Percentiles rank a stretch among this genome's conserved stretches.
phyloP scores from a whole-genome alignment of 2,113 vertebrate genomes.

The Anguilla japonica region DNA sequence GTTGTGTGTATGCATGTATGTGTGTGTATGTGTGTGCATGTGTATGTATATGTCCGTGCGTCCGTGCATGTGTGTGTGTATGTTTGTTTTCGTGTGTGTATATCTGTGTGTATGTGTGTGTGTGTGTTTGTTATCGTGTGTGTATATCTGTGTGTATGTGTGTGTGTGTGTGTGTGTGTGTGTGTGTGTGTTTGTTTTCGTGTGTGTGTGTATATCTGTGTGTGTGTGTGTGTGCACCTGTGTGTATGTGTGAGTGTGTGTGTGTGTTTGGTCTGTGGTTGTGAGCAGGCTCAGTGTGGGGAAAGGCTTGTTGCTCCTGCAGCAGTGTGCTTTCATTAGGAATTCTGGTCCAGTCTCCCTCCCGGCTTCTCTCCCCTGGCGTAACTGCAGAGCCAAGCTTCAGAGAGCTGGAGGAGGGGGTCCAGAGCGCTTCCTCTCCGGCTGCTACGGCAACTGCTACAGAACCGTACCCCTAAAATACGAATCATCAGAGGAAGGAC shows the following conservation, averaged over 20 bases:
- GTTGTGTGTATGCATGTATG: not conserved
- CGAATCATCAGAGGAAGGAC: not conserved
- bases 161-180: too few species aligned
- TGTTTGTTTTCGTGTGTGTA: too few species aligned
- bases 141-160: too few species aligned
- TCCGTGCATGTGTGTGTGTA: not conserved
- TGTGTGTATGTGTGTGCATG: not conserved
- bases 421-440: too few species aligned
- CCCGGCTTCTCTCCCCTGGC: not conserved
- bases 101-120: too few species aligned
- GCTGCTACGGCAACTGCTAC: not conserved
- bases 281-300: not conserved
- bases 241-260: too few species aligned
- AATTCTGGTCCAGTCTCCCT: not conserved
- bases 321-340: conserved; percentile 9
- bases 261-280: too few species aligned
- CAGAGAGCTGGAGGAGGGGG: not conserved
- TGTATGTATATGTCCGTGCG: not conserved
- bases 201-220: too few species aligned
- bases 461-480: not conserved
- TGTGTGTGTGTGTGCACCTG: too few species aligned
- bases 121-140: too few species aligned
- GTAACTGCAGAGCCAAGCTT: not conserved
- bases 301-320: conserved; percentile 10
- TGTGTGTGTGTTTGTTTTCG: too few species aligned